These are phyloP conservation scores for Lycocorax pyrrhopterus DNA, from an alignment of 2,113 vertebrate species.

Conservation along the genomic window DNA sequence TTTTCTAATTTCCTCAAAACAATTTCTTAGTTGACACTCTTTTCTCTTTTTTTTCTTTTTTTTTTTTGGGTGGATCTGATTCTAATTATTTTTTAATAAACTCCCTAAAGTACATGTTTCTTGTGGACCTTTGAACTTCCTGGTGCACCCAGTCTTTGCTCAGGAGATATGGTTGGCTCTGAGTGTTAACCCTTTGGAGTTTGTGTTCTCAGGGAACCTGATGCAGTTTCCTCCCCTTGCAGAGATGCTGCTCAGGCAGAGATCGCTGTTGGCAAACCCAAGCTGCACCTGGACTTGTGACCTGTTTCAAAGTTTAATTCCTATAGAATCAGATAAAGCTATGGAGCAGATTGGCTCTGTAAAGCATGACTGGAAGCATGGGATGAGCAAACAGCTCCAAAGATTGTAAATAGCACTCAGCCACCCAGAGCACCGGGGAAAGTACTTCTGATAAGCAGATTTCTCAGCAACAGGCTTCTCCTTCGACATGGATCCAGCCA, in stretches of 20 bases:
- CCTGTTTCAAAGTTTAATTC: not conserved
- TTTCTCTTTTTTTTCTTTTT: not conserved
- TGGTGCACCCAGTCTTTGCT: not conserved
- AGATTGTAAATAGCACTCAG: not conserved
- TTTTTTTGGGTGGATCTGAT: not conserved
- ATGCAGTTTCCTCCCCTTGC: not conserved
- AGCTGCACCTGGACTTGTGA: not conserved
- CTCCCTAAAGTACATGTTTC: not conserved
- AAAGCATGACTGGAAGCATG: not conserved
- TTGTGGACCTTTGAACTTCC: slow-evolving; percentile 34
- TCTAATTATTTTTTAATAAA: not conserved
- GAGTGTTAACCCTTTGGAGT: not conserved
- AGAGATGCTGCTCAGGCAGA: not conserved
- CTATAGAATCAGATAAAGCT: not conserved
- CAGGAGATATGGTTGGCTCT: not conserved
- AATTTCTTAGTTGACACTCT: not conserved
- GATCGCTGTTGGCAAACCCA: not conserved
- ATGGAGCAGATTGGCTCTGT: not conserved
- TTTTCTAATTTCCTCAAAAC: not conserved
- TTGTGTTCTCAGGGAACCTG: not conserved
- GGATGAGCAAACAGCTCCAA: not conserved
- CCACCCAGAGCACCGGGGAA: not conserved
- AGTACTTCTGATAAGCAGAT: not conserved
- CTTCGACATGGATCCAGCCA: not conserved
- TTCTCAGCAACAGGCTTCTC: not conserved